A percentile compares a stretch with the other conserved stretches of the same genome.
phyloP scores from a whole-genome alignment of 1,140 invertebrate species.

The Drosophila rufa region DNA sequence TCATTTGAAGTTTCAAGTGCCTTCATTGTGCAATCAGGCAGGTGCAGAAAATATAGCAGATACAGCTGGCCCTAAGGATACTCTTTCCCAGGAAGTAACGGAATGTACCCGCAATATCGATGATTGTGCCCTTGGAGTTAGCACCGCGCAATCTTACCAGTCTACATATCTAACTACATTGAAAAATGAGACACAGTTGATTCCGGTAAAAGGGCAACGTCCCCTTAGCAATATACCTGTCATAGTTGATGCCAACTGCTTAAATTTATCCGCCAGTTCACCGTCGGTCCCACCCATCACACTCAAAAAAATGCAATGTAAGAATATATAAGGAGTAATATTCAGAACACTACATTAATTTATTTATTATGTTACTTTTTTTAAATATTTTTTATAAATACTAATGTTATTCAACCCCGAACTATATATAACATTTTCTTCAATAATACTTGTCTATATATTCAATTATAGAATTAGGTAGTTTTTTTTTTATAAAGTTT shows the following conservation, averaged over 20 bases:
- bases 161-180: not conserved
- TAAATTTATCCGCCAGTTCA: not conserved
- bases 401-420: too few species aligned
- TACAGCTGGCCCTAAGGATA: not conserved
- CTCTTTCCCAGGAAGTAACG: not conserved
- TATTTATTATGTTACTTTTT: not conserved
- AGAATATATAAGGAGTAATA: not conserved
- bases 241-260: not conserved
- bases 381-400: not conserved
- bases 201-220: not conserved
- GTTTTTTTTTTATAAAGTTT: too few species aligned
- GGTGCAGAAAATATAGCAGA: not conserved
- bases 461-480: too few species aligned
- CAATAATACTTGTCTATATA: too few species aligned
- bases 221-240: not conserved
- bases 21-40: conserved; percentile 45
- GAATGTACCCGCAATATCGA: not conserved
- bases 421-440: too few species aligned
- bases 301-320: not conserved
- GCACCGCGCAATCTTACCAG: not conserved
- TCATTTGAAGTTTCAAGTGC: conserved; percentile 69
- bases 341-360: not conserved
- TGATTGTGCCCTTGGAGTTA: not conserved
- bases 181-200: not conserved
- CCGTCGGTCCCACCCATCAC: not conserved